Evolutionary conservation across 2,797 vertebrate species (phyloP), one percentile per base, ranked within the genome.

Genomic region (Cyprinodon diabolis): DNA sequence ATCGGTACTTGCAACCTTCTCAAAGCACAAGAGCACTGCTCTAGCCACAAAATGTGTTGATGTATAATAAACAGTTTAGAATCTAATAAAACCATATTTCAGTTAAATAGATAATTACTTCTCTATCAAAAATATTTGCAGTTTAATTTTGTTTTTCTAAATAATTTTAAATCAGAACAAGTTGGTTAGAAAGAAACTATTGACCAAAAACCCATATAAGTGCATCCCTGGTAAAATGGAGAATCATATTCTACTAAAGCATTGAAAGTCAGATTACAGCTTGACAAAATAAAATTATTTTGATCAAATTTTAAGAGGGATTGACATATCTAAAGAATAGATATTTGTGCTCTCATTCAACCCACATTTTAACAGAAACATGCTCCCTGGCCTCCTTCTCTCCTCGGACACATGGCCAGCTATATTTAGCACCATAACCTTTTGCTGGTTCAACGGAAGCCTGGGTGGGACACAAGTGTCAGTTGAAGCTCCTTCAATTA

Each of bases 371-470:
- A 58, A 43, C 21, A 10, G 48, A 80, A 49, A 69, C 69, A 55
- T 7, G 37, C 55, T 71, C 71, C 65, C 72, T 79, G 83, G 77
- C 72, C 80, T 74, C 83, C 83, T 82, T 76, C 87, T 75, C 82
- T 74, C 69, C 67, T 54, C 23, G 77, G 84, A 87, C 89, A 91
- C 85, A 91, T 82, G 80, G 81, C 68, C 47, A 13, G 35, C 86
- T 94, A 94, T 82, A 90, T 91, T 90, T 94, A 94, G 92, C 73
- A 68, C 52, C 56, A 43, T 90, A 92, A 93, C 92, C 92, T 92
- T 93, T 92, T 57, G 80, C 77, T 81, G 89, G 84, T 87, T 71
- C 47, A 77, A 87, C 6, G 35, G 82, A 74, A 80, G 72, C 76
- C 37, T 55, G 60, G 12, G 66, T 54, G 63, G 69, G 54, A 83